Percentiles rank a stretch among this genome's conserved stretches.
Evolutionary conservation across 2,888 invertebrate species (phyloP).

Genomic region (Conops quadrifasciatus): DNA sequence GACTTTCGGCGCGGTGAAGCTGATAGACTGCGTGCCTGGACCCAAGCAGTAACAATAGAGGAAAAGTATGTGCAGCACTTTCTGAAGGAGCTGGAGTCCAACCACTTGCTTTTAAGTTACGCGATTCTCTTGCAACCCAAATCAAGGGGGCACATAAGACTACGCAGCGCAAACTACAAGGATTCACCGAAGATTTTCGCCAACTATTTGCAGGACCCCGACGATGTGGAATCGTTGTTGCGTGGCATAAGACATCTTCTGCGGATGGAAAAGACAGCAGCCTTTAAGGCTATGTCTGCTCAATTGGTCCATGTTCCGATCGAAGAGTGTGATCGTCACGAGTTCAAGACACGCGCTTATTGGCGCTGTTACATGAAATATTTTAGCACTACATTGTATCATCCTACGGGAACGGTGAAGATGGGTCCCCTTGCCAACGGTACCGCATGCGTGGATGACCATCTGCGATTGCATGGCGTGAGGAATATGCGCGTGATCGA

Average conservation of each 20-base stretch:
- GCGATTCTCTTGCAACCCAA: slow-evolving; percentile 57
- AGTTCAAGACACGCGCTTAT: slow-evolving; percentile 65
- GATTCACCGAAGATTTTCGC: slow-evolving; percentile 68
- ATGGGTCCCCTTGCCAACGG: slow-evolving; percentile 69
- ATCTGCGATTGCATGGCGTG: slow-evolving; percentile 72
- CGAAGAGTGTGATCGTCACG: slow-evolving; percentile 48
- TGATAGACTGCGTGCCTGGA: slow-evolving; percentile 51
- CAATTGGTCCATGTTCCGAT: slow-evolving; percentile 46
- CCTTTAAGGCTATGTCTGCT: slow-evolving; percentile 60
- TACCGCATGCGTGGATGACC: slow-evolving; percentile 73
- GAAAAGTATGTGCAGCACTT: slow-evolving; percentile 35
- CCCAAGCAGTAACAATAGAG: slow-evolving; percentile 39
- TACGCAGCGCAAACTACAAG: slow-evolving; percentile 67
- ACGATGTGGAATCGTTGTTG: slow-evolving; percentile 61
- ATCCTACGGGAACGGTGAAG: slow-evolving; percentile 74
- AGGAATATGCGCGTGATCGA: slow-evolving; percentile 75
- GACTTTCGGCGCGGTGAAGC: slow-evolving; percentile 46
- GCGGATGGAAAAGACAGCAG: slow-evolving; percentile 61
- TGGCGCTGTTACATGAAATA: slow-evolving; percentile 75
- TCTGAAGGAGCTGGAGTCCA: slow-evolving; percentile 14
- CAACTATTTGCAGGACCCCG: slow-evolving; percentile 67
- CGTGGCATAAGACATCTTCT: slow-evolving; percentile 55
- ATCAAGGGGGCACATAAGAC: slow-evolving; percentile 65
- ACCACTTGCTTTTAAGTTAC: slow-evolving; percentile 41
- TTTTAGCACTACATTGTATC: slow-evolving; percentile 72